Percentiles rank a stretch among this genome's conserved stretches.
phyloP scores from a whole-genome alignment of 35 echinoderm and acorn worm genomes.

The Lytechinus pictus region DNA sequence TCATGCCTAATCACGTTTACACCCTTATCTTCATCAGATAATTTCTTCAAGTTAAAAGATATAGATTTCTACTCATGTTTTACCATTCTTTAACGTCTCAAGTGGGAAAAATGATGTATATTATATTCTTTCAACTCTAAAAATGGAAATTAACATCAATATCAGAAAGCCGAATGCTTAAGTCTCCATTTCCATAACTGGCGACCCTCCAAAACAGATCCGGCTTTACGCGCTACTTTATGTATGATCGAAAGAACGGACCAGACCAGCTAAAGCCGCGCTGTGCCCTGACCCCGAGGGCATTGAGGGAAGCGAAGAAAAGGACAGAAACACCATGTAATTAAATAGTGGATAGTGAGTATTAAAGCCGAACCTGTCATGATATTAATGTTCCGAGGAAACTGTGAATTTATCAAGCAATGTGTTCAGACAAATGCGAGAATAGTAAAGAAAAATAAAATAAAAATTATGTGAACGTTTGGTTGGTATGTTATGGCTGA shows the following conservation, averaged over 20 bases:
- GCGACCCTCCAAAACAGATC: background rate
- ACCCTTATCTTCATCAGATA: background rate
- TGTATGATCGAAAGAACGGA: background rate
- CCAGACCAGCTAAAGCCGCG: background rate
- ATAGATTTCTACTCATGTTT: background rate
- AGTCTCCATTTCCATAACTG: constrained; percentile 1
- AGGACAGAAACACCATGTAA: constrained; percentile 5
- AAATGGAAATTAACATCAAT: background rate
- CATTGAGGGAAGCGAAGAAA: background rate
- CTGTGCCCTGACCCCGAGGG: background rate
- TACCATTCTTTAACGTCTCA: background rate
- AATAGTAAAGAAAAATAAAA: background rate
- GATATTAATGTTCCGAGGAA: constrained; percentile 18
- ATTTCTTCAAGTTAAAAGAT: background rate
- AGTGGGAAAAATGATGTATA: background rate
- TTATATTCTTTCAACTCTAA: background rate
- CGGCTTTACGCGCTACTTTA: background rate
- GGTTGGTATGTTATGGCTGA: too few relatives aligned
- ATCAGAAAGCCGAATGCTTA: background rate
- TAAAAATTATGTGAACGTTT: too few relatives aligned
- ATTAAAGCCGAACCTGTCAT: constrained; percentile 1
- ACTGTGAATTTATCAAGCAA: background rate
- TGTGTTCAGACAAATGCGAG: background rate
- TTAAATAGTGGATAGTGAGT: constrained; percentile 13
- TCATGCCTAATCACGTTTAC: background rate